Evolutionary conservation across 1,140 invertebrate genomes (phyloP), one percentile per base, ranked within the genome.

Genomic region (Listronotus bonariensis): DNA sequence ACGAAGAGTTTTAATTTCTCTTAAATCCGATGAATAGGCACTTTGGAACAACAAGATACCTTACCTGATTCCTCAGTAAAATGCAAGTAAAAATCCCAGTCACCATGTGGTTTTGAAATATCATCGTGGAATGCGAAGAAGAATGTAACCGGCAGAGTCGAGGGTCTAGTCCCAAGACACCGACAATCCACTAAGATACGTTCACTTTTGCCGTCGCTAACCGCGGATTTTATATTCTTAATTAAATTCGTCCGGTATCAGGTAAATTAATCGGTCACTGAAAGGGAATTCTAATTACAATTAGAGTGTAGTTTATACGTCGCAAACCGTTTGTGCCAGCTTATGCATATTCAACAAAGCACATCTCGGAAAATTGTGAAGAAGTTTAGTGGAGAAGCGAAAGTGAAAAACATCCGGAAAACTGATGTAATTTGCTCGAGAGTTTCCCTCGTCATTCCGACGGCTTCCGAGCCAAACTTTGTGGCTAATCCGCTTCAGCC

Each of bases 21-120:
- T 77, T 74, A 76, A 76, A 75, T 72, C 68, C 68, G 66, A 75
- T 76, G 74, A 78, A 74, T 75, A 70, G 69, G 70, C 72, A 77
- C 65, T 78, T 78, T 71, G 68, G 58, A 46, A 61, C n/a, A 58
- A 58, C 15, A 49, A 72, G 68, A 74, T 74, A 70, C 64, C 69
- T 71, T 68, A 61, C 71, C 68, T 70, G 72, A 72, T 73, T 71
- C 66, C 61, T 67, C 53, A 53, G 58, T 67, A 69, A 74, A 74
- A 73, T 60, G 63, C 63, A 61, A 63, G 41, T 64, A 48, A 65
- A 52, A 64, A 53, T 65, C 52, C 65, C n/a, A 74, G 67, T 71
- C 71, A 72, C 63, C 62, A 52, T 71, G 58, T 65, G 62, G 63
- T 74, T 74, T 62, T 73, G 67, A 67, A 71, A 61, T 71, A 70